Percentiles rank a stretch among this genome's conserved stretches.
These are phyloP conservation scores for Bos javanicus DNA, from an alignment of 2,113 vertebrate genomes.

Conservation along the genomic window DNA sequence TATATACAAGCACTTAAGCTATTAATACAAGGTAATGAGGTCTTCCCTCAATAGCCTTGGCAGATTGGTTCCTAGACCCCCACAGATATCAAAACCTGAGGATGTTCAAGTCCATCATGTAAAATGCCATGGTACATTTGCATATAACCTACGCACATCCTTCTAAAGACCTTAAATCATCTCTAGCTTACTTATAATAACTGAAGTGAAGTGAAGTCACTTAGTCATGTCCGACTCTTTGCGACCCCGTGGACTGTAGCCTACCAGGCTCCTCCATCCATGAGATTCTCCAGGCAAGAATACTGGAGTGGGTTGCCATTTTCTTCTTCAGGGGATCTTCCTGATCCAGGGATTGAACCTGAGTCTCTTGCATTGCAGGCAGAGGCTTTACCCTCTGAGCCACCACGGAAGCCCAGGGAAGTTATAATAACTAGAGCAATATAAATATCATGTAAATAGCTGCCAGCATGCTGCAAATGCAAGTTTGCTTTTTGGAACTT, in stretches of 20 bases:
- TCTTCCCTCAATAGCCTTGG: background rate
- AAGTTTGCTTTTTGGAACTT: background rate
- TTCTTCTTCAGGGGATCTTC: background rate
- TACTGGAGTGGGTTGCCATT: background rate
- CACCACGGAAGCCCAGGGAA: background rate
- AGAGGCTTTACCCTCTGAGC: background rate
- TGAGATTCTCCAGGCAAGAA: background rate
- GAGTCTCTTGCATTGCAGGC: background rate
- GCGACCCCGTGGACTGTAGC: rapidly evolving
- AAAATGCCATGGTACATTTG: background rate
- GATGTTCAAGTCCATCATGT: background rate
- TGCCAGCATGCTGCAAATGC: background rate
- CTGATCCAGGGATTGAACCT: background rate
- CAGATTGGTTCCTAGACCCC: background rate
- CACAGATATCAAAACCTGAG: background rate
- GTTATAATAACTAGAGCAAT: too few relatives aligned
- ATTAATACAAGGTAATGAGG: background rate
- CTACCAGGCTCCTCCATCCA: background rate
- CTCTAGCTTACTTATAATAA: background rate
- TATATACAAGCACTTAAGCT: background rate
- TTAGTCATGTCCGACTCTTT: background rate
- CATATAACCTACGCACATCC: background rate
- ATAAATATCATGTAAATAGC: background rate
- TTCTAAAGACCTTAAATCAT: background rate
- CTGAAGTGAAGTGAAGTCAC: background rate